Evolutionary conservation across 2,888 invertebrate genomes (phyloP).

Genomic region (Pseudeuparius sepicola): DNA sequence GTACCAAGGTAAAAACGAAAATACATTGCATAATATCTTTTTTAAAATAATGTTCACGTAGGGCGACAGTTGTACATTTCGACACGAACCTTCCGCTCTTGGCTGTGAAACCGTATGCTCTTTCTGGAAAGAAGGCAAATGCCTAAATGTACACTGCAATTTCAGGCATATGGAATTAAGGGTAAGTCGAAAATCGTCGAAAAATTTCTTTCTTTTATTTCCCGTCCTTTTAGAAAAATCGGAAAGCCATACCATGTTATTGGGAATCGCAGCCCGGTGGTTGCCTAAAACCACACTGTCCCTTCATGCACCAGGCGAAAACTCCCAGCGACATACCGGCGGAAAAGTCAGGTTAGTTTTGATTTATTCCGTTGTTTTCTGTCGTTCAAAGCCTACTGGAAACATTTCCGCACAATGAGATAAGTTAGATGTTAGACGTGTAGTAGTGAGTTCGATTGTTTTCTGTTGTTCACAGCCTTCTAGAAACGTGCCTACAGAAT

Average conservation of each 20-base stretch:
- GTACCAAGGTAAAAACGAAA: conserved; percentile 62
- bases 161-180: conserved; percentile 79
- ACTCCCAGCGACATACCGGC: conserved; percentile 23
- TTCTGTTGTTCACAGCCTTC: too few species aligned
- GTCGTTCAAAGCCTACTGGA: neutral
- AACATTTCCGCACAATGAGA: conserved; percentile 1
- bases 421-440: neutral
- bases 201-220: conserved; percentile 2
- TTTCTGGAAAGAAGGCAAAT: conserved; percentile 75
- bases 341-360: conserved; percentile 3
- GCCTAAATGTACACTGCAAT: conserved; percentile 66
- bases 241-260: conserved; percentile 74
- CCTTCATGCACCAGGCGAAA: conserved; percentile 59
- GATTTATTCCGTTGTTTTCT: too few species aligned
- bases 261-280: conserved; percentile 82
- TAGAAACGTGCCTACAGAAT: too few species aligned
- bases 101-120: conserved; percentile 74
- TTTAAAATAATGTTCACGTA: conserved; percentile 30
- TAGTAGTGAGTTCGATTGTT: too few species aligned
- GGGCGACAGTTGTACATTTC: conserved; percentile 73
- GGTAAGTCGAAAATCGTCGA: conserved; percentile 40
- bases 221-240: conserved; percentile 56
- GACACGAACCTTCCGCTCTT: conserved; percentile 75
- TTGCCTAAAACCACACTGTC: conserved; percentile 76
- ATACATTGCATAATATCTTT: conserved; percentile 3